These are phyloP conservation scores for Sphaeridia pumilis DNA, from an alignment of 2,888 invertebrate species.

Conservation along the genomic window DNA sequence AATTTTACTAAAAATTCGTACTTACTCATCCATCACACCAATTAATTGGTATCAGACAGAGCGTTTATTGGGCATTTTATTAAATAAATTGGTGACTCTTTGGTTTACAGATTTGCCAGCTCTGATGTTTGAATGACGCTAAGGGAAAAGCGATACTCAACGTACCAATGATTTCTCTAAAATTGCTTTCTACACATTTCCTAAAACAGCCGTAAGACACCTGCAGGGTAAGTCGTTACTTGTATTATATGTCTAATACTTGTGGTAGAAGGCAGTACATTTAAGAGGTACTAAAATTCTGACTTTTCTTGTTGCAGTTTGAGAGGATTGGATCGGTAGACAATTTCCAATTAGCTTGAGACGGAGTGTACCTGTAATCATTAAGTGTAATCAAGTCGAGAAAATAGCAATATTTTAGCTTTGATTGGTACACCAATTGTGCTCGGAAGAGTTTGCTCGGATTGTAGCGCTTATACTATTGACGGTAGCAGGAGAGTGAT, in stretches of 20 bases:
- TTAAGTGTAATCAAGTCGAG: too few relatives aligned
- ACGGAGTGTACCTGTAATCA: slow-evolving; percentile 15
- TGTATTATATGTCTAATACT: neutral
- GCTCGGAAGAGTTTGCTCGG: slow-evolving; percentile 1
- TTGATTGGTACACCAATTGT: neutral
- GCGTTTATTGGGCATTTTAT: too few relatives aligned
- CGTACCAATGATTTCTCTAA: slow-evolving; percentile 72
- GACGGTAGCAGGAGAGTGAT: neutral
- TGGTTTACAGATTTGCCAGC: slow-evolving; percentile 8
- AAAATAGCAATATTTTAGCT: slow-evolving; percentile 7
- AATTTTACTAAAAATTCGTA: neutral
- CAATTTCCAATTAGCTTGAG: slow-evolving; percentile 9
- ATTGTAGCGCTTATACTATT: neutral
- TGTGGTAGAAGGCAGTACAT: slow-evolving; percentile 19
- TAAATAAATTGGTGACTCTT: too few relatives aligned
- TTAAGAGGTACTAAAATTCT: neutral
- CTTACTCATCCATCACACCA: neutral
- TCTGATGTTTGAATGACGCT: slow-evolving; percentile 15
- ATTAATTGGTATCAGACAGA: too few relatives aligned
- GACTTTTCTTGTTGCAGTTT: slow-evolving; percentile 7
- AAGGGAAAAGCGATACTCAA: slow-evolving; percentile 1
- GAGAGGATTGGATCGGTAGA: neutral
- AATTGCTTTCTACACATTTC: slow-evolving; percentile 83
- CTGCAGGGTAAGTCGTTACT: neutral
- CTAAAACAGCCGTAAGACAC: slow-evolving; percentile 79